Percentiles rank a stretch among this genome's conserved stretches.
Evolutionary conservation across 2,888 invertebrate species (phyloP).

Genomic region (Autographa pulchrina): DNA sequence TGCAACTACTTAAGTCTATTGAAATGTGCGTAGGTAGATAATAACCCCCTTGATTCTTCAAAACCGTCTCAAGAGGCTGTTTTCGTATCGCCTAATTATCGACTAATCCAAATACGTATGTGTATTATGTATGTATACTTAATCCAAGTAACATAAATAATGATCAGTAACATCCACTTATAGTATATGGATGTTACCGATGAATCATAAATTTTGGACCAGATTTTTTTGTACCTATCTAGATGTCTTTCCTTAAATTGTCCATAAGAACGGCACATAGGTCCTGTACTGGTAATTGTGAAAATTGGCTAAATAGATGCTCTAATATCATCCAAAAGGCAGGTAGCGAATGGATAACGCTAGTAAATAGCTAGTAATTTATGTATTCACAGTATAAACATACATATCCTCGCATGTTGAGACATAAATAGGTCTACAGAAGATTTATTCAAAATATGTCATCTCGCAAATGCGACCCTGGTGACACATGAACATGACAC

Average conservation of each 20-base stretch:
- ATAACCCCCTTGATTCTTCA: neutral
- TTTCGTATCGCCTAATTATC: neutral
- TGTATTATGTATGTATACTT: too few relatives aligned
- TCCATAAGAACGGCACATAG: too few relatives aligned
- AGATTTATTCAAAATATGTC: conserved; percentile 26
- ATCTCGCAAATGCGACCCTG: conserved; percentile 71
- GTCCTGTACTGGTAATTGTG: too few relatives aligned
- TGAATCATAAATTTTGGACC: neutral
- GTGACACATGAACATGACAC: conserved; percentile 87
- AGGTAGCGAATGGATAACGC: too few relatives aligned
- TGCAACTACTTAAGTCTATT: neutral
- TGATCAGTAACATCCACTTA: too few relatives aligned
- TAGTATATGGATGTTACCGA: neutral
- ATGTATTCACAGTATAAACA: too few relatives aligned
- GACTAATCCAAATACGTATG: neutral
- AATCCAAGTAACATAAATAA: too few relatives aligned
- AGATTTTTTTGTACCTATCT: too few relatives aligned
- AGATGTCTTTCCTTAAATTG: too few relatives aligned
- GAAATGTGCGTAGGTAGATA: neutral
- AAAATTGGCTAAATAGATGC: too few relatives aligned
- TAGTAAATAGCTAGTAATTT: too few relatives aligned
- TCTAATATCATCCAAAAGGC: too few relatives aligned
- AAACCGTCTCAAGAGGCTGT: neutral
- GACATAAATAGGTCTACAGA: neutral
- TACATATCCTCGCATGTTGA: neutral